Base-by-base conservation (phyloP, 2,888 invertebrate genomes). In the Xanthorhoe spadicearia region DNA sequence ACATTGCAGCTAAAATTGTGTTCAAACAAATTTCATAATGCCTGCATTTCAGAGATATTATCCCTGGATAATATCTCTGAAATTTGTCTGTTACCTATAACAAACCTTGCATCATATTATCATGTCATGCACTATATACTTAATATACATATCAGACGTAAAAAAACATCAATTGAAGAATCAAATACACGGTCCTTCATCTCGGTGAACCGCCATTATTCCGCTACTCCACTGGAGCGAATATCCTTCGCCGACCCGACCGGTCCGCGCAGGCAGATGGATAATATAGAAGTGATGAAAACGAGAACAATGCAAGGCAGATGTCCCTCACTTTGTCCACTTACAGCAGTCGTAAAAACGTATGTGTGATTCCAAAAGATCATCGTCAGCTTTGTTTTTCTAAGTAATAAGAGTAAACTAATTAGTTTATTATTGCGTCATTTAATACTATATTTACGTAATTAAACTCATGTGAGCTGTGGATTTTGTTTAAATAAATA, bases 301-400 rank as follows among this genome's bases (percentile, higher is more conserved):
- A 62, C 59, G 51, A 63, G 57, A 63, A 63, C 57, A 63, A 61
- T 61, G 61, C 55, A 51, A 64, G 43, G 48, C 57, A 58, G 63
- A 57, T 55, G 57, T 49, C 50, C 32, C 51, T 51, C 43, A 38
- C 57, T 57, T 49, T 48, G 48, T 57, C 51, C 52, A 55, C 23
- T 62, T 46, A 55, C 58, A n/a, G 23, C 38, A 49, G 50, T 55
- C 55, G 43, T 60, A 46, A 50, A 60, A 55, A 65, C 48, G 15
- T 54, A 51, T 48, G 32, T 54, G 38, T 43, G 13, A 55, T 60
- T 56, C 46, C 28, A 54, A 50, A 35, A 61, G 43, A 57, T 48
- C 58, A 46, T 62, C 23, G 35, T 10, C 38, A 3, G 35, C 53
- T 55, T 60, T 60, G 56, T 61, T 52, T 48, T 54, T 10, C 13